phyloP scores from a whole-genome alignment of 2,888 invertebrate genomes.

The Notodonta ziczac region DNA sequence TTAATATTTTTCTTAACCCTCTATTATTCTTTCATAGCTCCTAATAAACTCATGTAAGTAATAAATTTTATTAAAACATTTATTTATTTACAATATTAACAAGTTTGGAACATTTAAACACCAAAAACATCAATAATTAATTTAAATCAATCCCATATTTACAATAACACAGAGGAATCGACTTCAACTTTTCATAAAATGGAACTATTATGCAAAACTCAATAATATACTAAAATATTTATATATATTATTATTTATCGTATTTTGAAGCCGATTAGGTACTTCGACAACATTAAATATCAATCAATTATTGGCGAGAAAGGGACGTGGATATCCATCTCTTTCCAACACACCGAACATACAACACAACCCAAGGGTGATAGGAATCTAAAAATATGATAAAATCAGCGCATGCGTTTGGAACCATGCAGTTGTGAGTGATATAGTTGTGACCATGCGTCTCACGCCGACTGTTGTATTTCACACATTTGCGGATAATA shows the following conservation, averaged over 20 bases:
- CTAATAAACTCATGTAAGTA: too few relatives aligned
- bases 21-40: constrained; percentile 7
- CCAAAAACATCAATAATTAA: constrained; percentile 18
- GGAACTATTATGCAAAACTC: not conserved
- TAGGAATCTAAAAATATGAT: constrained; percentile 22
- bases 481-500: constrained; percentile 21
- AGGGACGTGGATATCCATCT: constrained; percentile 1
- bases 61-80: constrained; percentile 11
- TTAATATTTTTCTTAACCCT: not conserved
- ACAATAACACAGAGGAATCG: constrained; percentile 33
- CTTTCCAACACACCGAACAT: constrained; percentile 5
- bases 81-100: constrained; percentile 4
- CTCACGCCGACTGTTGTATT: constrained; percentile 60
- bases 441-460: constrained; percentile 58
- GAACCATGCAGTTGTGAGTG: constrained; percentile 55
- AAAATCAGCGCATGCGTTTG: constrained; percentile 68
- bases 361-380: constrained; percentile 23
- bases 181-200: constrained; percentile 33
- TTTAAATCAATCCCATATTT: constrained; percentile 25
- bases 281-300: not conserved
- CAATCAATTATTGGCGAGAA: not conserved
- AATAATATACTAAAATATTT: not conserved
- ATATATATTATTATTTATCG: not conserved
- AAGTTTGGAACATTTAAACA: not conserved
- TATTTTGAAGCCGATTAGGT: constrained; percentile 32